These are phyloP conservation scores for Eretmochelys imbricata DNA, from an alignment of 2,113 vertebrate species.

Conservation along the genomic window DNA sequence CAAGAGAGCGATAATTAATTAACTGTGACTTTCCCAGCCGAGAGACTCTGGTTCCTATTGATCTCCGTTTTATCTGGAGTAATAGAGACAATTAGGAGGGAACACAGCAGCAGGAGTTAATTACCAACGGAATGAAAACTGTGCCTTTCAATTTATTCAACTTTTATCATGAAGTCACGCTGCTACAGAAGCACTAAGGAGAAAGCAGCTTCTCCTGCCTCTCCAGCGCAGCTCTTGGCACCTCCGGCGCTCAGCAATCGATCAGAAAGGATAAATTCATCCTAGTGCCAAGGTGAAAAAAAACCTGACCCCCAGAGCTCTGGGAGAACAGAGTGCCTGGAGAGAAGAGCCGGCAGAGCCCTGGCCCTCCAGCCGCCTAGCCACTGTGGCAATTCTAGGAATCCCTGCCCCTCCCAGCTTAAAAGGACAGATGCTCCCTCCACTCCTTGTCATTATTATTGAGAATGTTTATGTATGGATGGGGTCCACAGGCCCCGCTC, in stretches of 20 bases:
- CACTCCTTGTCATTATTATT: too few species aligned
- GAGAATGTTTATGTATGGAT: neutral
- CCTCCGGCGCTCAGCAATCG: neutral
- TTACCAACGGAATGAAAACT: constrained; percentile 72
- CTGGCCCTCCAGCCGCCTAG: fast-evolving
- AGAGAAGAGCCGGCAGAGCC: neutral
- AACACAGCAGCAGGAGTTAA: constrained; percentile 70
- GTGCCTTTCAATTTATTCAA: constrained; percentile 77
- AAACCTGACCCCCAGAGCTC: fast-evolving
- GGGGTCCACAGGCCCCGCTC: neutral
- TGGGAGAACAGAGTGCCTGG: fast-evolving
- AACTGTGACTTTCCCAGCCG: constrained; percentile 75
- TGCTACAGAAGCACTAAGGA: constrained; percentile 5
- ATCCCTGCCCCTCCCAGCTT: neutral
- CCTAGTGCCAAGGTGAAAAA: neutral
- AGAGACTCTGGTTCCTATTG: constrained; percentile 75
- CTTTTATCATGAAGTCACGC: constrained; percentile 62
- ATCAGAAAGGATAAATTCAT: neutral
- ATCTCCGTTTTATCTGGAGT: constrained; percentile 75
- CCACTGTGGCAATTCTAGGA: fast-evolving
- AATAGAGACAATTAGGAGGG: constrained; percentile 80
- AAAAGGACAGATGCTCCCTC: neutral
- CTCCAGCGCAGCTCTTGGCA: fast-evolving
- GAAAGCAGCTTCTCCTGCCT: fast-evolving
- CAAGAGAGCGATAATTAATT: constrained; percentile 75